A percentile compares a stretch with the other conserved stretches of the same genome.
Conservation (phyloP, 2,888 invertebrate genomes). For the Malthinus flaveolus region DNA sequence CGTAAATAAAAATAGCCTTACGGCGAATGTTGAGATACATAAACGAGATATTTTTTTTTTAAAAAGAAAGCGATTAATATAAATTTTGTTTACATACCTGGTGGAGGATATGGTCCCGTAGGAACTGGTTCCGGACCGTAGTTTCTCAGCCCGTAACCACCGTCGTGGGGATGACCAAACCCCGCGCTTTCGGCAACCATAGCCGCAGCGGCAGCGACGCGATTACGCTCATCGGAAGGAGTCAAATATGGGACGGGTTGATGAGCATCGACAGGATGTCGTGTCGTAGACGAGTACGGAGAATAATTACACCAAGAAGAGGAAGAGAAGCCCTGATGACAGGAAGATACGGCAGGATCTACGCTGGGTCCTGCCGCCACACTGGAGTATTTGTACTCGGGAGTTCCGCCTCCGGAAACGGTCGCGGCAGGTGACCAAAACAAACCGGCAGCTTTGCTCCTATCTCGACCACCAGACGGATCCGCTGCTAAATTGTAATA, state of each 20-base stretch:
- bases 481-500: constrained; percentile 76
- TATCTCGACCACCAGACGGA: constrained; percentile 64
- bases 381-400: constrained; percentile 65
- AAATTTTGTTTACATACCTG: constrained; percentile 60
- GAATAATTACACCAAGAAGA: constrained; percentile 77
- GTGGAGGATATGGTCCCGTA: constrained; percentile 76
- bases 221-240: constrained; percentile 70
- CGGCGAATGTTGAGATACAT: neutral
- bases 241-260: constrained; percentile 68
- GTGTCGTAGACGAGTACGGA: constrained; percentile 63
- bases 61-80: neutral
- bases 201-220: constrained; percentile 61
- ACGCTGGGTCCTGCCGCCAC: constrained; percentile 56
- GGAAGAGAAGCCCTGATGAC: constrained; percentile 70
- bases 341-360: constrained; percentile 61
- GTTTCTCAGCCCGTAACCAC: constrained; percentile 73
- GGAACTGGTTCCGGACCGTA: constrained; percentile 74
- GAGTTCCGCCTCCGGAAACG: constrained; percentile 58
- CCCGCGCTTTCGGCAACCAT: constrained; percentile 64
- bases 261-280: constrained; percentile 64
- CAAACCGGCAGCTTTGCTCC: constrained; percentile 58
- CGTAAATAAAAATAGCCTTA: no score
- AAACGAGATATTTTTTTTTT: neutral
- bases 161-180: constrained; percentile 68
- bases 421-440: constrained; percentile 72